phyloP scores from a whole-genome alignment of 2,888 invertebrate species.

The Pachycephus smyrnensis region DNA sequence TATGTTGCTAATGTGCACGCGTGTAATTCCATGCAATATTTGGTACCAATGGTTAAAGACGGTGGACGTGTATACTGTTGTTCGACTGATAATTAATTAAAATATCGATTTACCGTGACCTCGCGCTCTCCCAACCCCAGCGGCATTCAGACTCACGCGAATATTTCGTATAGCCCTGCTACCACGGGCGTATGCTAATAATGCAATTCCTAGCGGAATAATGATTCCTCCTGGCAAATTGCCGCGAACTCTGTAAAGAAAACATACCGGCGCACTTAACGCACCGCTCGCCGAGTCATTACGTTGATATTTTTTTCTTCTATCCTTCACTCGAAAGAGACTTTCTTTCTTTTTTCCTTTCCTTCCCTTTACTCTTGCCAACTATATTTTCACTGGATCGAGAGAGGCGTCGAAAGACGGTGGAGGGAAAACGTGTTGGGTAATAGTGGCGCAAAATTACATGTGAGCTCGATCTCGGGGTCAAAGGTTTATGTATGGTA shows the following conservation, averaged over 20 bases:
- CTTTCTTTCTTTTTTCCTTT: not conserved
- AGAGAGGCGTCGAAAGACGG: no score
- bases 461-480: no score
- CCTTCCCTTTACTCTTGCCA: no score
- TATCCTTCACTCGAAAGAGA: not conserved
- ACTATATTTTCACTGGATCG: no score
- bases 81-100: conserved; percentile 18
- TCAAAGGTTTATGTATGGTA: no score
- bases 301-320: not conserved
- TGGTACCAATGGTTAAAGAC: no score
- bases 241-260: not conserved
- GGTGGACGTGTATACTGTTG: no score
- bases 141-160: conserved; percentile 15
- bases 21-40: no score
- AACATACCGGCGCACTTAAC: no score
- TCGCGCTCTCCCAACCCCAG: conserved; percentile 11
- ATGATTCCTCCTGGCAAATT: conserved; percentile 22
- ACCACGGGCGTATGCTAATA: conserved; percentile 17
- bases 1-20: no score
- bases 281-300: not conserved
- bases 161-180: conserved; percentile 14
- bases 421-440: no score
- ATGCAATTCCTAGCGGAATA: conserved; percentile 18
- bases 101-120: conserved; percentile 26
- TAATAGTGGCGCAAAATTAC: no score